A percentile compares a stretch with the other conserved stretches of the same genome.
Conservation (phyloP, 1,140 invertebrate genomes). For the Arion vulgaris region DNA sequence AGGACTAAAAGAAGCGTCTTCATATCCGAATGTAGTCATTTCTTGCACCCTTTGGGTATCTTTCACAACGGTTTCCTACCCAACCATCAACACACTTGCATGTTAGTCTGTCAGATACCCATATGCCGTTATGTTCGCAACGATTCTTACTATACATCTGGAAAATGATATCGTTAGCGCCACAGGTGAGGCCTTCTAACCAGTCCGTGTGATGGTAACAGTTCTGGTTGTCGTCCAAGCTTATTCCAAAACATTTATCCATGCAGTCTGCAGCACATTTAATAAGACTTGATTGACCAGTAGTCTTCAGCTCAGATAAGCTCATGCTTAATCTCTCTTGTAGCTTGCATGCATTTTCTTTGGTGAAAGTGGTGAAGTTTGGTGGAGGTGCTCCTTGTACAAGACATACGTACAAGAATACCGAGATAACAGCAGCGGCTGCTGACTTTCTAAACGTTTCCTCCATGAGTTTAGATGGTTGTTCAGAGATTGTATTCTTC, state of each 20-base stretch:
- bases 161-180: background rate
- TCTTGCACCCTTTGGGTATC: background rate
- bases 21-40: background rate
- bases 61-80: background rate
- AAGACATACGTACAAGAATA: background rate
- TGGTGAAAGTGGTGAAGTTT: background rate
- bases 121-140: background rate
- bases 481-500: too few relatives aligned
- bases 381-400: background rate
- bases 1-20: background rate
- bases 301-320: background rate
- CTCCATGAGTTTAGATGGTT: background rate
- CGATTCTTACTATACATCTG: background rate
- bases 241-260: background rate
- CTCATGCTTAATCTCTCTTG: background rate
- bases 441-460: background rate
- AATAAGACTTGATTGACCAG: background rate
- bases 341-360: background rate
- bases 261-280: background rate
- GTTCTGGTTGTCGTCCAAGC: background rate
- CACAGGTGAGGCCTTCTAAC: too few relatives aligned
- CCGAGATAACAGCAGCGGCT: background rate
- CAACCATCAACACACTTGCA: conserved; percentile 13
- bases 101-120: background rate
- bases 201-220: background rate